These are phyloP conservation scores for Pterocles gutturalis DNA, from an alignment of 2,113 vertebrate genomes.

Conservation along the genomic window DNA sequence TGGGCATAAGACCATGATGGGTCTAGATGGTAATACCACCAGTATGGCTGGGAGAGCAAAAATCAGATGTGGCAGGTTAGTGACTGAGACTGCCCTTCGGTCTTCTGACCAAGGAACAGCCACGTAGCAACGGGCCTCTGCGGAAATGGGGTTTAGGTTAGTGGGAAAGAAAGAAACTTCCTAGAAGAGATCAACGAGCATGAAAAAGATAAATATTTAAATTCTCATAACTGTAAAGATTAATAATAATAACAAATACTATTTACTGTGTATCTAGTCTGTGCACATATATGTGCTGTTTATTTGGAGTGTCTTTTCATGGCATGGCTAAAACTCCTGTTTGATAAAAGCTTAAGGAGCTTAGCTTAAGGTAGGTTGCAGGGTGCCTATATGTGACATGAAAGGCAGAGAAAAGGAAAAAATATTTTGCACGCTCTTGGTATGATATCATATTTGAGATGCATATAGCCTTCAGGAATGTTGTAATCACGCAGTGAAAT, in stretches of 20 bases:
- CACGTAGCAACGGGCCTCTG: neutral
- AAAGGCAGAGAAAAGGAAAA: neutral
- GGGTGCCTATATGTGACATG: neutral
- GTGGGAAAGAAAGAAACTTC: neutral
- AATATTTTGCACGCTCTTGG: neutral
- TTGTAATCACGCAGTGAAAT: neutral
- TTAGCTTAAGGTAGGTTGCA: neutral
- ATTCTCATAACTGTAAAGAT: neutral
- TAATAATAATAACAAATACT: neutral
- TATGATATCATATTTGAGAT: neutral
- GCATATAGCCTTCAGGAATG: neutral
- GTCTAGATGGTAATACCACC: neutral
- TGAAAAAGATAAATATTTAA: neutral
- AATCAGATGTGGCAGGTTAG: neutral
- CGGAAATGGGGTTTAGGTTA: neutral
- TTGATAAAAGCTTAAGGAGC: neutral
- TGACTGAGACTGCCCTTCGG: neutral
- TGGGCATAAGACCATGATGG: accelerated
- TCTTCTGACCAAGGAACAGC: neutral
- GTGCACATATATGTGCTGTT: neutral
- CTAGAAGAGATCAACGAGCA: neutral
- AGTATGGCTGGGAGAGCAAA: neutral
- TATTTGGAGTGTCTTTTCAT: neutral
- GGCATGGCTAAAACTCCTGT: neutral
- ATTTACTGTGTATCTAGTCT: neutral